Percentiles rank a stretch among this genome's conserved stretches.
phyloP scores from a whole-genome alignment of 2,797 vertebrate species.

The Takifugu ocellatus region DNA sequence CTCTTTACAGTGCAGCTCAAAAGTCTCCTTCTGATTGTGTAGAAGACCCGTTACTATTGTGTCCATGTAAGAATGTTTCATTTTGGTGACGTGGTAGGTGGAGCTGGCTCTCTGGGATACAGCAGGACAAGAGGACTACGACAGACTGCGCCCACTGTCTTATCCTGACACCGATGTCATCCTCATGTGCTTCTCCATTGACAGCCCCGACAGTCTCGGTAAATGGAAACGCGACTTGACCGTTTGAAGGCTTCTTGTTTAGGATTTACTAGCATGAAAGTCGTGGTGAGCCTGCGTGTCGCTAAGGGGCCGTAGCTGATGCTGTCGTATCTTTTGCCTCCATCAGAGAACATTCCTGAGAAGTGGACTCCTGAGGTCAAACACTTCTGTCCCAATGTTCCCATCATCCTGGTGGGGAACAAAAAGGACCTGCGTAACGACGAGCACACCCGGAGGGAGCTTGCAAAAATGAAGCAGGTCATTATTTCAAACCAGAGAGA shows the following conservation, averaged over 20 bases:
- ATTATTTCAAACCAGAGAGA: background rate
- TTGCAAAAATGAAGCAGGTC: slow-evolving; percentile 99
- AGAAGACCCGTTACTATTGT: too few relatives aligned
- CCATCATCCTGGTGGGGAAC: slow-evolving; percentile 97
- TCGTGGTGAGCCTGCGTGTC: background rate
- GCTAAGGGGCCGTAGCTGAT: background rate
- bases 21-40: too few relatives aligned
- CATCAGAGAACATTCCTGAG: slow-evolving; percentile 95
- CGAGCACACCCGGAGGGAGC: slow-evolving; percentile 93
- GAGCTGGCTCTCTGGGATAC: slow-evolving; percentile 89
- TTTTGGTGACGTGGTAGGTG: slow-evolving; percentile 65
- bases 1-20: too few relatives aligned
- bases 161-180: slow-evolving; percentile 89
- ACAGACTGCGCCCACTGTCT: slow-evolving; percentile 83
- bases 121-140: slow-evolving; percentile 86
- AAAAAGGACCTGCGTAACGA: slow-evolving; percentile 98
- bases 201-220: slow-evolving; percentile 88
- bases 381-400: slow-evolving; percentile 98
- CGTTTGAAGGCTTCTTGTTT: background rate
- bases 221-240: slow-evolving; percentile 28
- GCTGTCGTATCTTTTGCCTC: slow-evolving; percentile 10
- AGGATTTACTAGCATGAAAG: background rate
- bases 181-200: slow-evolving; percentile 89
- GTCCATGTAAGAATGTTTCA: background rate
- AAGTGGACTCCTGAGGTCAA: slow-evolving; percentile 99